Evolutionary conservation across 2,797 vertebrate genomes (phyloP).

Genomic region (Muscicapa striata): DNA sequence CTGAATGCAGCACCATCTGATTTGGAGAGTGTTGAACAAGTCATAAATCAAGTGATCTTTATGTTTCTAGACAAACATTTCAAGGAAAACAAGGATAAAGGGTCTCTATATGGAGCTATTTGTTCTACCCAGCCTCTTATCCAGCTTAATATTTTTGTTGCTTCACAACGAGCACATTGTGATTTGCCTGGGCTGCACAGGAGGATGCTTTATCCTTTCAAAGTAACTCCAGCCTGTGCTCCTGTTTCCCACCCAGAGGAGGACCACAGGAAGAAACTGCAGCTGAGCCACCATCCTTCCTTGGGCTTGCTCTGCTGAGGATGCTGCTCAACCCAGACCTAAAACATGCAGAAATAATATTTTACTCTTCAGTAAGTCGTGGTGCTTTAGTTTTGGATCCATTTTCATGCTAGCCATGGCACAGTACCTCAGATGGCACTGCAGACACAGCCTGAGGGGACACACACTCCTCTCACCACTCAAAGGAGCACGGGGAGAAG

Average conservation of each 20-base stretch:
- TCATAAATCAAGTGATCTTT: constrained; percentile 32
- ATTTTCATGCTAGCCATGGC: neutral
- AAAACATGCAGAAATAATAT: neutral
- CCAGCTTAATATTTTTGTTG: constrained; percentile 43
- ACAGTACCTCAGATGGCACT: neutral
- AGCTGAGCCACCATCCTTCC: neutral
- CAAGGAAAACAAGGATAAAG: constrained; percentile 48
- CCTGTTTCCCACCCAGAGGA: neutral
- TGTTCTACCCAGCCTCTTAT: constrained; percentile 12
- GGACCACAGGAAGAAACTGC: neutral
- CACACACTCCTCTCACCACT: neutral
- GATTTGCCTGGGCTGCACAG: neutral
- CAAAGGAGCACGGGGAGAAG: neutral
- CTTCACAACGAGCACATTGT: neutral
- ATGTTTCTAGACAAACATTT: constrained; percentile 52
- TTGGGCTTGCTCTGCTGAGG: neutral
- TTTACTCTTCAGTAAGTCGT: neutral
- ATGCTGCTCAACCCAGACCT: neutral
- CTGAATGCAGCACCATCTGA: constrained; percentile 21
- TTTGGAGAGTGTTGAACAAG: constrained; percentile 32
- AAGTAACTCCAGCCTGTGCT: neutral
- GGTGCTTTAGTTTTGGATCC: neutral
- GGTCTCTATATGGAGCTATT: constrained; percentile 18
- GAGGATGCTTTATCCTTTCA: constrained; percentile 25
- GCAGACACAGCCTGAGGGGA: neutral